Evolutionary conservation across 2,797 vertebrate species (phyloP).

Genomic region (Aldrovandia affinis): DNA sequence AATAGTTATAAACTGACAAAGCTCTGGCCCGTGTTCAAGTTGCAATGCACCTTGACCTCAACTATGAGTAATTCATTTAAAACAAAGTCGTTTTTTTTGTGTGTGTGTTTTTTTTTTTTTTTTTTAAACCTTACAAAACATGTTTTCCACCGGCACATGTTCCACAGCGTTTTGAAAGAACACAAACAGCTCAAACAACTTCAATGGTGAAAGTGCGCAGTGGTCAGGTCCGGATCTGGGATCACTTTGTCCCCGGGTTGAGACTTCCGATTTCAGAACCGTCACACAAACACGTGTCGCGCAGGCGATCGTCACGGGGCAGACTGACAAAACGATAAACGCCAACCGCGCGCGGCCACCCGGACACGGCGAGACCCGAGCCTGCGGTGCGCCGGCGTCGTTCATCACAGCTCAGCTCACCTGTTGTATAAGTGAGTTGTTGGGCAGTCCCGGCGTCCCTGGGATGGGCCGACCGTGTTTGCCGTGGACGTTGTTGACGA

Average conservation of each 20-base stretch:
- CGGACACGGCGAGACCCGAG: not conserved
- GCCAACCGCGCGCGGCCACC: too few relatives aligned
- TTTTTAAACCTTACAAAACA: not conserved
- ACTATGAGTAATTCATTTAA: not conserved
- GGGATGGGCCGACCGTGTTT: constrained; percentile 89
- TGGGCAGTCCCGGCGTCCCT: constrained; percentile 86
- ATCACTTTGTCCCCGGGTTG: not conserved
- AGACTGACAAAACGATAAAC: not conserved
- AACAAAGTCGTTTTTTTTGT: not conserved
- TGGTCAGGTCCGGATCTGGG: not conserved
- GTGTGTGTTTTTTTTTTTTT: too few relatives aligned
- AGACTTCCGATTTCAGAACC: not conserved
- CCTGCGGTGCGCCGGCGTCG: not conserved
- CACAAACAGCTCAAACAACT: not conserved
- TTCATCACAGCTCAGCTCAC: constrained; percentile 63
- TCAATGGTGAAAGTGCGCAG: not conserved
- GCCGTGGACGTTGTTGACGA: constrained; percentile 92
- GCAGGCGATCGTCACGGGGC: not conserved
- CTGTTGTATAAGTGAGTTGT: constrained; percentile 96
- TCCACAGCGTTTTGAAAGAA: not conserved
- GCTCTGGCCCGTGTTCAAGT: not conserved
- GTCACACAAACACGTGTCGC: not conserved
- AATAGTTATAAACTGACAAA: not conserved
- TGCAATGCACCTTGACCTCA: not conserved
- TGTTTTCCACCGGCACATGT: too few relatives aligned